A percentile compares a stretch with the other conserved stretches of the same genome.
phyloP scores from a whole-genome alignment of 2,888 invertebrate genomes.

The Clusia tigrina region DNA sequence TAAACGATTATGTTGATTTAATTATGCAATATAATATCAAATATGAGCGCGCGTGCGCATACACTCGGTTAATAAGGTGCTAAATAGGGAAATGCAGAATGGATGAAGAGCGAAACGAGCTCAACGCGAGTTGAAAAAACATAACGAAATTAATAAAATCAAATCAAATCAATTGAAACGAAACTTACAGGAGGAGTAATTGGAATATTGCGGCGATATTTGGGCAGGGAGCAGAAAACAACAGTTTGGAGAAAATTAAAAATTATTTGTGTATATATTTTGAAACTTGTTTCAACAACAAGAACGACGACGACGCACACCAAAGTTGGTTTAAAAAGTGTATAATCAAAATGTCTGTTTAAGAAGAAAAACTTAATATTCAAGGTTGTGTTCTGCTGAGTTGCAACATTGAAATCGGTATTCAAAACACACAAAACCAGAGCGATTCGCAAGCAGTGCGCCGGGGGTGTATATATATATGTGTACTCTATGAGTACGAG shows the following conservation, averaged over 20 bases:
- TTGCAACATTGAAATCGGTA: slow-evolving; percentile 33
- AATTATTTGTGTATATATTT: neutral
- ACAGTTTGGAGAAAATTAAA: neutral
- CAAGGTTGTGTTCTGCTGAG: slow-evolving; percentile 31
- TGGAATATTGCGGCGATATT: neutral
- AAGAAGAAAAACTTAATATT: slow-evolving; percentile 17
- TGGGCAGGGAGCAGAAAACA: neutral
- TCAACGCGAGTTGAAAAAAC: too few species aligned
- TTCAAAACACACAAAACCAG: neutral
- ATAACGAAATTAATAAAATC: too few species aligned
- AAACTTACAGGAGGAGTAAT: slow-evolving; percentile 14
- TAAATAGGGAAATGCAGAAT: neutral
- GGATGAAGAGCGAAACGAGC: too few species aligned
- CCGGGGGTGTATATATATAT: too few species aligned
- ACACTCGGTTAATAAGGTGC: neutral
- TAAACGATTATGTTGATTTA: slow-evolving; percentile 25
- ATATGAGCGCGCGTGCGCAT: neutral
- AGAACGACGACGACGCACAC: slow-evolving; percentile 1
- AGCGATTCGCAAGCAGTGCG: neutral
- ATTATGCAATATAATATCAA: slow-evolving; percentile 17
- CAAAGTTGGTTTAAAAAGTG: slow-evolving; percentile 3
- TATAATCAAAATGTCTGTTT: slow-evolving; percentile 4
- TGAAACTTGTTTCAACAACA: slow-evolving; percentile 13
- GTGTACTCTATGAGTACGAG: too few species aligned
- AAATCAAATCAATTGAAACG: slow-evolving; percentile 1